Evolutionary conservation across 2,113 vertebrate genomes (phyloP).

Genomic region (Callionymus lyra): DNA sequence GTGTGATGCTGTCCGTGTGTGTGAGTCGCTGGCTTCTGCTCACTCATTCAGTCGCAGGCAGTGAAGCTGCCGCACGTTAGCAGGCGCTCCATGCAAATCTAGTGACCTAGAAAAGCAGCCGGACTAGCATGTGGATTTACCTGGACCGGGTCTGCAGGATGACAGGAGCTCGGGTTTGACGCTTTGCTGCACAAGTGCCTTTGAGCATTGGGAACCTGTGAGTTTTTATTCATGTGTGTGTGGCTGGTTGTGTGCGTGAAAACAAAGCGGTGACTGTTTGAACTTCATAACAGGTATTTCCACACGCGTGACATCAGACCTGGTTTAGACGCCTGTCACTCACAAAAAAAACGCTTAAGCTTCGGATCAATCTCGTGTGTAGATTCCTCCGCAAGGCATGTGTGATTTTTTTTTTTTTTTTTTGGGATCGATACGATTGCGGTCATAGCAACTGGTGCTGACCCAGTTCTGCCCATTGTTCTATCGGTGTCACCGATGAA

Average conservation of each 20-base stretch:
- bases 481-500: conserved; percentile 5
- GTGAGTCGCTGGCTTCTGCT: conserved; percentile 23
- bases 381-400: neutral
- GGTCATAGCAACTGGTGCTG: conserved; percentile 18
- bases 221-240: neutral
- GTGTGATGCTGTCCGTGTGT: conserved; percentile 35
- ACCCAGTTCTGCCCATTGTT: conserved; percentile 32
- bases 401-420: no score
- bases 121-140: no score
- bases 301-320: conserved; percentile 14
- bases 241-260: conserved; percentile 11
- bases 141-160: no score
- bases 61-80: no score
- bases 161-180: no score
- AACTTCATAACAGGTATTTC: conserved; percentile 31
- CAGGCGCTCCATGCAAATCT: no score
- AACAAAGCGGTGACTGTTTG: conserved; percentile 19
- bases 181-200: no score
- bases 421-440: conserved; percentile 19
- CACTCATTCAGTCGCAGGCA: conserved; percentile 17
- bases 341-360: no score
- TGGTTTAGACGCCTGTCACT: no score
- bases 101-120: no score
- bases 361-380: no score
- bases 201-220: no score